Percentiles rank a stretch among this genome's conserved stretches.
phyloP scores from a whole-genome alignment of 2,888 invertebrate genomes.

The Ametastegia equiseti region DNA sequence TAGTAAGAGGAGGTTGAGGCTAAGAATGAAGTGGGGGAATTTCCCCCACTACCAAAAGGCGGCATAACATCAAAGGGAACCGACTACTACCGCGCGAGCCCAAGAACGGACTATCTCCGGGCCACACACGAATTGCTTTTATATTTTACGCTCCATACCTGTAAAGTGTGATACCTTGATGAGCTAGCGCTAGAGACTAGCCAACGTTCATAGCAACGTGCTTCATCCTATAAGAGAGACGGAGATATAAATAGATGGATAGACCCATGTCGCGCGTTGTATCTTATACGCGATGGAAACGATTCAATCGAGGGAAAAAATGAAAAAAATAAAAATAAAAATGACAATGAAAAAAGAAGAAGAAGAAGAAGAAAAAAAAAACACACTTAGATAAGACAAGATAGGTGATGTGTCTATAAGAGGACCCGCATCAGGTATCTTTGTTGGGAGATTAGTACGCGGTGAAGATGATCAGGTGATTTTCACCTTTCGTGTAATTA shows the following conservation, averaged over 20 bases:
- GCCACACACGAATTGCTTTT: conserved; percentile 76
- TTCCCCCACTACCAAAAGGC: conserved; percentile 65
- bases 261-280: neutral
- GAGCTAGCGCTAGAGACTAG: conserved; percentile 55
- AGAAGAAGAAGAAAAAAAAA: no score
- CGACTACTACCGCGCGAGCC: conserved; percentile 75
- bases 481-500: no score
- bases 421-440: neutral
- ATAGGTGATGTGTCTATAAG: conserved; percentile 6
- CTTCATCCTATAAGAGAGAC: no score
- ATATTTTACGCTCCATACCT: conserved; percentile 71
- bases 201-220: neutral
- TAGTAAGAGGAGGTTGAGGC: conserved; percentile 56
- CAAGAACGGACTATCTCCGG: conserved; percentile 76
- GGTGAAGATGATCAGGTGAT: neutral
- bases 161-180: conserved; percentile 67
- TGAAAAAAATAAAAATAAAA: no score
- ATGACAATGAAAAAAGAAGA: neutral
- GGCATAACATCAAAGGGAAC: conserved; percentile 74
- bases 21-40: conserved; percentile 55
- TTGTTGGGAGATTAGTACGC: neutral
- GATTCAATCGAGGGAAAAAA: conserved; percentile 9
- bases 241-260: conserved; percentile 18
- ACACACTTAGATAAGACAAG: neutral
- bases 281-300: neutral